These are phyloP conservation scores for Iphiclides podalirius DNA, from an alignment of 2,888 invertebrate species.

Conservation along the genomic window DNA sequence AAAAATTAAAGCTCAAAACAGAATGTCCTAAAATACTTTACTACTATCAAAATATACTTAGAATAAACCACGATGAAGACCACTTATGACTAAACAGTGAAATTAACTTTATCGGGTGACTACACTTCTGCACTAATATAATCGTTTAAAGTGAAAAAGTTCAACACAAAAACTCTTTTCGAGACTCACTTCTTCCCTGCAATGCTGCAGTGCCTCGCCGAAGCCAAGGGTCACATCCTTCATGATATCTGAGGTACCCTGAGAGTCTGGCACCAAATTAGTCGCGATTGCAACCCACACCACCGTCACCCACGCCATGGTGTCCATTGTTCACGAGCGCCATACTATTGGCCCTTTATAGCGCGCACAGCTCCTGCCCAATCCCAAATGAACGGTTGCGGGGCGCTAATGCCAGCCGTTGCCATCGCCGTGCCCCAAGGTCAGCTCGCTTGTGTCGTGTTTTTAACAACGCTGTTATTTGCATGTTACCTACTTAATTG, in stretches of 20 bases:
- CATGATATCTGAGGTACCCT: conserved; percentile 51
- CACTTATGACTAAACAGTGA: too few species aligned
- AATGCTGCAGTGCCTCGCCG: conserved; percentile 64
- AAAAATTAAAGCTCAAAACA: too few species aligned
- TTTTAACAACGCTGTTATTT: conserved; percentile 3
- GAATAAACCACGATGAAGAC: too few species aligned
- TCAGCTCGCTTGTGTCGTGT: neutral
- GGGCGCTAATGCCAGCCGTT: neutral
- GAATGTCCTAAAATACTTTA: too few species aligned
- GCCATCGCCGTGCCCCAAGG: conserved; percentile 4
- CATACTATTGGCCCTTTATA: conserved; percentile 14
- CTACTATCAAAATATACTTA: too few species aligned
- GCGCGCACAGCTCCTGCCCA: neutral
- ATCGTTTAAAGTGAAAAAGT: too few species aligned
- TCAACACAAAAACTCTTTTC: too few species aligned
- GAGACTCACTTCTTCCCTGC: conserved; percentile 63
- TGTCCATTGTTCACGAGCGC: neutral
- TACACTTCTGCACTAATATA: too few species aligned
- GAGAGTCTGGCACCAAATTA: conserved; percentile 10
- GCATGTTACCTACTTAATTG: neutral
- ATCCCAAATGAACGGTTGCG: neutral
- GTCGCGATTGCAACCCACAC: conserved; percentile 26
- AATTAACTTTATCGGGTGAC: too few species aligned
- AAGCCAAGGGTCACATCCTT: conserved; percentile 72
- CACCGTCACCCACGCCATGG: conserved; percentile 21